Evolutionary conservation across 2,888 invertebrate genomes (phyloP).

Genomic region (Chrysomela aeneicollis): DNA sequence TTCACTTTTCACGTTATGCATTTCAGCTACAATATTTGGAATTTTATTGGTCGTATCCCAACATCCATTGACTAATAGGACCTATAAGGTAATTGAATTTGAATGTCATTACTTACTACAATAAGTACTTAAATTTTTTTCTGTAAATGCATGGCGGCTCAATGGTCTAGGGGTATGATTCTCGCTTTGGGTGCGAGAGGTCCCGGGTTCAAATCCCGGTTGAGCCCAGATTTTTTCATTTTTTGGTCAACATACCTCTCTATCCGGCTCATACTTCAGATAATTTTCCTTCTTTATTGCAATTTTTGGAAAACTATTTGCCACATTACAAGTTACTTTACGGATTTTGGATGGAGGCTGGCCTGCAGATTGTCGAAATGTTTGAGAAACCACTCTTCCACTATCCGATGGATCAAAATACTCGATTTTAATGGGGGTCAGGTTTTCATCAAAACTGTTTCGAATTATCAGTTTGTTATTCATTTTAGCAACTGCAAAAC

Average conservation of each 20-base stretch:
- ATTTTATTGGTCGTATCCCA: constrained; percentile 60
- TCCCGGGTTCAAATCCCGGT: constrained; percentile 63
- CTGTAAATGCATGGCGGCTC: constrained; percentile 50
- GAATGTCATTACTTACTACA: background rate
- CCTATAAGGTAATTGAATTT: constrained; percentile 49
- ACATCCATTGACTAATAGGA: constrained; percentile 59
- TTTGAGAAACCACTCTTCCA: constrained; percentile 47
- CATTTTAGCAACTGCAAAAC: constrained; percentile 30
- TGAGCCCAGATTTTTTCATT: constrained; percentile 55
- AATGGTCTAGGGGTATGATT: constrained; percentile 64
- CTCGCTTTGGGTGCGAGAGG: constrained; percentile 64
- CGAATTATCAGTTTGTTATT: constrained; percentile 42
- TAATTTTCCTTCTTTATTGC: constrained; percentile 56
- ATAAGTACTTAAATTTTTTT: background rate
- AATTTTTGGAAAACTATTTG: constrained; percentile 54
- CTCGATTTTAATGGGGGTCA: constrained; percentile 45
- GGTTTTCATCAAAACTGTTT: constrained; percentile 38
- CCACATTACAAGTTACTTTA: constrained; percentile 47
- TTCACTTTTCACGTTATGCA: constrained; percentile 59
- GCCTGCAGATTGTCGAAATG: constrained; percentile 39
- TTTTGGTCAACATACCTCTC: constrained; percentile 37
- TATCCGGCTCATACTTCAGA: constrained; percentile 32
- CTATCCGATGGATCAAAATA: constrained; percentile 45
- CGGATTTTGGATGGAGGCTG: constrained; percentile 43
- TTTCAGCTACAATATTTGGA: constrained; percentile 59